A percentile compares a stretch with the other conserved stretches of the same genome.
phyloP scores from a whole-genome alignment of 2,797 vertebrate species.

The Mormyrus hasselquistii region DNA sequence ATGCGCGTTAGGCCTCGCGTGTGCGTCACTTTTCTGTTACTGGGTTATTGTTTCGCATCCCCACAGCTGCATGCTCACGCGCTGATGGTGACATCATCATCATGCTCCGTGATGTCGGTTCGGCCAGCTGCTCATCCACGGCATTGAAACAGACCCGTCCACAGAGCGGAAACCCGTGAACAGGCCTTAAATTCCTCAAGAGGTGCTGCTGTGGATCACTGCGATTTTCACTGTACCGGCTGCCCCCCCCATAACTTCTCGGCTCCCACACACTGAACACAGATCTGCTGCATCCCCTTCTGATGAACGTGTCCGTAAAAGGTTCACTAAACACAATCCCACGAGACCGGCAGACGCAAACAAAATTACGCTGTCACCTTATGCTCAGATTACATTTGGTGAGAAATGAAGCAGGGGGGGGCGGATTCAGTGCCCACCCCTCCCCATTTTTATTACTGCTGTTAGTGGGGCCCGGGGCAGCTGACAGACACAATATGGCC shows the following conservation, averaged over 20 bases:
- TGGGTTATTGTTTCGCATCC: slow-evolving; percentile 52
- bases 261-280: neutral
- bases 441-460: neutral
- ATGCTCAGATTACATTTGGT: neutral
- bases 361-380: neutral
- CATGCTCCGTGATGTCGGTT: neutral
- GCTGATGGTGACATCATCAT: neutral
- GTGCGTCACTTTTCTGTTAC: slow-evolving; percentile 45
- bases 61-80: neutral
- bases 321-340: neutral
- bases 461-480: neutral
- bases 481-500: slow-evolving; percentile 39
- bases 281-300: neutral
- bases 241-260: neutral
- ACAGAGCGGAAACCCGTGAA: neutral
- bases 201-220: neutral
- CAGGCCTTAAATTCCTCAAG: neutral
- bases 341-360: neutral
- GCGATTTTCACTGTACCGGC: neutral
- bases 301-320: neutral
- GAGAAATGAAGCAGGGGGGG: neutral
- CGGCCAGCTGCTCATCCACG: neutral
- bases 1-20: slow-evolving; percentile 44
- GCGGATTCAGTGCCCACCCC: neutral
- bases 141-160: neutral